Evolutionary conservation across 2,113 vertebrate genomes (phyloP).

Genomic region (Nothocercus julius): DNA sequence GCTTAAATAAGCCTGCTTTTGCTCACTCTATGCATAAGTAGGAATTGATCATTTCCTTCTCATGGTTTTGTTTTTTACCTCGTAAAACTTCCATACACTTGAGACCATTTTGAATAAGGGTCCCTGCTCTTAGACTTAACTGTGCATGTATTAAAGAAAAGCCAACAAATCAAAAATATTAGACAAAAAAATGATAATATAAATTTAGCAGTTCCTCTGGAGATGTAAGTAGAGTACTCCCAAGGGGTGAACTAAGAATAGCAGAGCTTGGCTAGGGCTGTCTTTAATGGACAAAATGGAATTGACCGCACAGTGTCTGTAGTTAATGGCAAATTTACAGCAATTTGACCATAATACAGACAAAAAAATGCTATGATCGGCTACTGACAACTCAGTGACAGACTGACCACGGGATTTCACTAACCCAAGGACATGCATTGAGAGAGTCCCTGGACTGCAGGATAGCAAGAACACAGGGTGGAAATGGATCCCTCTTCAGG

Average conservation of each 20-base stretch:
- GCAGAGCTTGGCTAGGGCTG: constrained; percentile 32
- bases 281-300: constrained; percentile 67
- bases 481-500: neutral
- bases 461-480: neutral
- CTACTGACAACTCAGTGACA: constrained; percentile 35
- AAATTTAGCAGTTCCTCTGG: constrained; percentile 52
- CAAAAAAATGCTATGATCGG: constrained; percentile 11
- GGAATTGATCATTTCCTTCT: neutral
- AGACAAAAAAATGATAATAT: constrained; percentile 54
- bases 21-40: too few relatives aligned
- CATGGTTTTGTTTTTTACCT: neutral
- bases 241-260: constrained; percentile 54
- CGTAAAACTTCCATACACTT: neutral
- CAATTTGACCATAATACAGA: neutral
- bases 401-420: neutral
- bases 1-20: too few relatives aligned
- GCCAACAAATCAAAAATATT: constrained; percentile 61
- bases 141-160: constrained; percentile 37
- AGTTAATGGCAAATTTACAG: constrained; percentile 64
- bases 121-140: constrained; percentile 30
- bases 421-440: neutral
- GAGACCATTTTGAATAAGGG: neutral
- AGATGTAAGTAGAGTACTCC: constrained; percentile 47
- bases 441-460: neutral
- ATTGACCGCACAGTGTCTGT: constrained; percentile 37